phyloP scores from a whole-genome alignment of 1,140 invertebrate species.

The Nomia melanderi region DNA sequence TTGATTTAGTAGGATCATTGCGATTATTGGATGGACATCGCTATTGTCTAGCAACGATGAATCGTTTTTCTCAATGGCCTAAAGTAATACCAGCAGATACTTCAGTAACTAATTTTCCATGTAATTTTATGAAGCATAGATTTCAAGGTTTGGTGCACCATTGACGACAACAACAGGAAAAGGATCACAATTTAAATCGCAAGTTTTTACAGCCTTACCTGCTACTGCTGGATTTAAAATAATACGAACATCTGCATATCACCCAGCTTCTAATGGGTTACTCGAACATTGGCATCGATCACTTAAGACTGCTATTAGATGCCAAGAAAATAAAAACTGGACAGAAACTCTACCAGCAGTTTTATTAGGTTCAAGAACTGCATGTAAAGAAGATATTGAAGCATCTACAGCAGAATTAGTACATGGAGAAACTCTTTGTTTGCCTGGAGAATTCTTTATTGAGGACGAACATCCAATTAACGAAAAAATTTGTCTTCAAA shows the following conservation, averaged over 20 bases:
- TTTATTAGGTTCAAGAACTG: neutral
- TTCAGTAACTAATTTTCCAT: neutral
- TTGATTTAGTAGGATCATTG: conserved; percentile 16
- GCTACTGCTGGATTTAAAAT: neutral
- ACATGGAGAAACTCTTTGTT: neutral
- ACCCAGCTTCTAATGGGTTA: conserved; percentile 12
- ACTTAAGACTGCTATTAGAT: conserved; percentile 14
- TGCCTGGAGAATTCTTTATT: too few relatives aligned
- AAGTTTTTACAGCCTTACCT: neutral
- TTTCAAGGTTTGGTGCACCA: conserved; percentile 1
- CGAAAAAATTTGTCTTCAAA: too few relatives aligned
- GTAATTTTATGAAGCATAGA: neutral
- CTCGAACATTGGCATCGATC: conserved; percentile 9
- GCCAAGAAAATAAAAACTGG: neutral
- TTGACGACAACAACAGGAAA: neutral
- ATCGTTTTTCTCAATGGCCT: neutral
- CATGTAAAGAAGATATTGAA: conserved; percentile 5
- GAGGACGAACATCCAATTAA: too few relatives aligned
- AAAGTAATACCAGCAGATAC: neutral
- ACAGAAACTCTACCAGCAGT: neutral
- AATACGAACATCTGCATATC: conserved; percentile 2
- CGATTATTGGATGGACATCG: neutral
- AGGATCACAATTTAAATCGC: conserved; percentile 7
- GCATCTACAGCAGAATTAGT: conserved; percentile 5
- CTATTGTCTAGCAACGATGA: neutral